Conservation (phyloP, 1,140 invertebrate genomes). For the Drosophila bocqueti region DNA sequence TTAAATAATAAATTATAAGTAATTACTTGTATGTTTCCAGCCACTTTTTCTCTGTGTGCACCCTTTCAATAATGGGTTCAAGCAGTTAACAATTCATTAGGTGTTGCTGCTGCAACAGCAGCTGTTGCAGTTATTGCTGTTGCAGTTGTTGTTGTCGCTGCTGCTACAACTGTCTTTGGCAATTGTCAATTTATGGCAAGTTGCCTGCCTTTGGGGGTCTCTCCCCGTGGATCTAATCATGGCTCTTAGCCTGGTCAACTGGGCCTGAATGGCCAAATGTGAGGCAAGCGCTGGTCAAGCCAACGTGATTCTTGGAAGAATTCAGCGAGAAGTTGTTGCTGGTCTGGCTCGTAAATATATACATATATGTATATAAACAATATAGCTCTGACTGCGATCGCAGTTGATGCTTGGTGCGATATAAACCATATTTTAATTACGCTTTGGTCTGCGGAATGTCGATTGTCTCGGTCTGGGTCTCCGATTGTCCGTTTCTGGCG, state of each 20-base stretch:
- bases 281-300: constrained; percentile 25
- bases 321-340: constrained; percentile 33
- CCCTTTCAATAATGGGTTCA: constrained; percentile 21
- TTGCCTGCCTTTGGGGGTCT: constrained; percentile 45
- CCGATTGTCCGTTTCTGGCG: constrained; percentile 1
- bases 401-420: background rate
- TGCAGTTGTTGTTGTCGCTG: constrained; percentile 24
- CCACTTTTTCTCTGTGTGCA: constrained; percentile 1
- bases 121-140: constrained; percentile 25
- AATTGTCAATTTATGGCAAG: constrained; percentile 71
- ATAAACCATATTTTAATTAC: constrained; percentile 43
- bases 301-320: constrained; percentile 67
- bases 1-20: too few species aligned
- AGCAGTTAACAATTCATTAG: constrained; percentile 78
- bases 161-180: constrained; percentile 47
- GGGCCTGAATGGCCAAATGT: constrained; percentile 60
- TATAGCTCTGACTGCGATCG: constrained; percentile 7
- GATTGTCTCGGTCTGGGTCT: constrained; percentile 22
- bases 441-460: constrained; percentile 40
- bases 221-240: constrained; percentile 34
- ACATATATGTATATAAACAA: background rate
- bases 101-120: constrained; percentile 57
- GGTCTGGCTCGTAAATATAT: constrained; percentile 12
- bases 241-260: constrained; percentile 53
- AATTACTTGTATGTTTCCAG: too few species aligned